These are phyloP conservation scores for Larimichthys polyactis DNA, from an alignment of 2,113 vertebrate species.

Conservation along the genomic window DNA sequence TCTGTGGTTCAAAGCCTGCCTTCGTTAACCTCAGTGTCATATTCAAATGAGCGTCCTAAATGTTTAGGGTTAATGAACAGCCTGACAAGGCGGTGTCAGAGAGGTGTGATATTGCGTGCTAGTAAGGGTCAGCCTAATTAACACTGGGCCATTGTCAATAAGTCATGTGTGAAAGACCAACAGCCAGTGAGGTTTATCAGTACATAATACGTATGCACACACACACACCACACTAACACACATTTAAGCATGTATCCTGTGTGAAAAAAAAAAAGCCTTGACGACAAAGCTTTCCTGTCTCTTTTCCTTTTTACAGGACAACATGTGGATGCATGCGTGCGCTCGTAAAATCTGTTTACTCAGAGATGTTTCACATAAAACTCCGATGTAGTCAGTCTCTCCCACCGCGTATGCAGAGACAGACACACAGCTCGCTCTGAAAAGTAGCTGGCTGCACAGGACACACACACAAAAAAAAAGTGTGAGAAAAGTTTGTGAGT, in stretches of 20 bases:
- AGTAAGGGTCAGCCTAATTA: constrained; percentile 76
- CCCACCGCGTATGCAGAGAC: not conserved
- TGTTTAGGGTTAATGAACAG: constrained; percentile 74
- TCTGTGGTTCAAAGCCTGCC: constrained; percentile 34
- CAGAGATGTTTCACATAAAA: not conserved
- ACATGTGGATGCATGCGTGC: not conserved
- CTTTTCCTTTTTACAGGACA: constrained; percentile 5
- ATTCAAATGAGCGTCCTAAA: constrained; percentile 62
- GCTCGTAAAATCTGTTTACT: constrained; percentile 18
- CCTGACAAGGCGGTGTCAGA: constrained; percentile 38
- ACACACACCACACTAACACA: constrained; percentile 32
- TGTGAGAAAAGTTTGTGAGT: constrained; percentile 77
- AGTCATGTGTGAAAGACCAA: constrained; percentile 70
- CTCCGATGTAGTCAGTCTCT: constrained; percentile 10
- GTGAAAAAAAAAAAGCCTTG: not conserved
- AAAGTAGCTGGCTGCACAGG: constrained; percentile 32
- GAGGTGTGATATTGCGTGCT: constrained; percentile 67
- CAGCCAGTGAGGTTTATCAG: constrained; percentile 46
- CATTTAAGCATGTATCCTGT: not conserved
- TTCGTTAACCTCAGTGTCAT: constrained; percentile 31
- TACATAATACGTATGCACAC: constrained; percentile 51
- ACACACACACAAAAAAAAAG: constrained; percentile 28
- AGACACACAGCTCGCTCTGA: constrained; percentile 18
- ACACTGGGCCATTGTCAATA: constrained; percentile 67
- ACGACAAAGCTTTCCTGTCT: not conserved